Conservation (phyloP, 2,888 invertebrate genomes). For the Copidosoma aretas region DNA sequence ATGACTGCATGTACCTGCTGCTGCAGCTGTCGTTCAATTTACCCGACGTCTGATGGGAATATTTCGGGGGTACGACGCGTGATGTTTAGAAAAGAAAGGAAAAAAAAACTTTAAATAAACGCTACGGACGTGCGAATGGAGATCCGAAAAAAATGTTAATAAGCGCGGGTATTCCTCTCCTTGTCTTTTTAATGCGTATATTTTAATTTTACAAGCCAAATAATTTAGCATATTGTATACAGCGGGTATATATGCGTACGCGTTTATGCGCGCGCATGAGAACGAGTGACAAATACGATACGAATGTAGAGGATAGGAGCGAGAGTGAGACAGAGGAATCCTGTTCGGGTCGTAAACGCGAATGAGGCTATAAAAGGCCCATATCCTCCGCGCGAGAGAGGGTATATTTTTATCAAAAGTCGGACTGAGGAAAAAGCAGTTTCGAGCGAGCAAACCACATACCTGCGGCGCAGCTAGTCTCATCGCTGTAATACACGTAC, state of each 20-base stretch:
- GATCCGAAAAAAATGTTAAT: no score
- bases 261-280: not conserved
- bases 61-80: no score
- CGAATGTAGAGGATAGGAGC: not conserved
- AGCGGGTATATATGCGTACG: not conserved
- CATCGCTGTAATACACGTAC: conserved; percentile 30
- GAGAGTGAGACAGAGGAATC: conserved; percentile 13
- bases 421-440: conserved; percentile 21
- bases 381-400: not conserved
- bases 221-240: no score
- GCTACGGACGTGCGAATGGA: no score
- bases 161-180: no score
- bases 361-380: conserved; percentile 32
- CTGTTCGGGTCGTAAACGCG: conserved; percentile 30
- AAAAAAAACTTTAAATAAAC: no score
- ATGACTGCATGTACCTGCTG: no score
- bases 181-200: no score
- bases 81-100: no score
- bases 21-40: no score
- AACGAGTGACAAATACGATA: conserved; percentile 4
- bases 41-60: no score
- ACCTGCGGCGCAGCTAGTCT: conserved; percentile 41
- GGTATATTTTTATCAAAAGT: conserved; percentile 35
- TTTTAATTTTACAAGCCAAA: no score
- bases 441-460: conserved; percentile 35